Percentiles rank a stretch among this genome's conserved stretches.
Evolutionary conservation across 2,888 invertebrate species (phyloP).

Genomic region (Acrobasis consociella): DNA sequence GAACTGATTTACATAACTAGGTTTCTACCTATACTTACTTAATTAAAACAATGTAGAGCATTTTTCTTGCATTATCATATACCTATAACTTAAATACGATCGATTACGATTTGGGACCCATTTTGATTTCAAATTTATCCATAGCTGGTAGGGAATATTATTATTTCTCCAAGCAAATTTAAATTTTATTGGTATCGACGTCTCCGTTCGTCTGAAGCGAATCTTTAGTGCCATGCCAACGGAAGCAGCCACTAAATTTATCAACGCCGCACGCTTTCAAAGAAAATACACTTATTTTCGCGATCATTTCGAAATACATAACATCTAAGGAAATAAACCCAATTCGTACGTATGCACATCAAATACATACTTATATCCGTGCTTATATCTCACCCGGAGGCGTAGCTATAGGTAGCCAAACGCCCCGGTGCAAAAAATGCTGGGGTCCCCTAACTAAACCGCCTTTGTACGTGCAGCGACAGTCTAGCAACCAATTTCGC

Average conservation of each 20-base stretch:
- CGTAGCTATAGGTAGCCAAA: no score
- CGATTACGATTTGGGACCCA: no score
- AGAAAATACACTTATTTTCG: constrained; percentile 69
- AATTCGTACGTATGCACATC: not conserved
- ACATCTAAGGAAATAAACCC: constrained; percentile 55
- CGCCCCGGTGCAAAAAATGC: no score
- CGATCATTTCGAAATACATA: constrained; percentile 55
- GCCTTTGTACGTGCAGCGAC: no score
- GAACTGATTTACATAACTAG: no score
- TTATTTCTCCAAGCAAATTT: not conserved
- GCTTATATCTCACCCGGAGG: no score
- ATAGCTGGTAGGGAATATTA: not conserved
- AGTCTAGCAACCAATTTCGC: no score
- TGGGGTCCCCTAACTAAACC: no score
- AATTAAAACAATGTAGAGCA: no score
- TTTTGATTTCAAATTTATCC: not conserved
- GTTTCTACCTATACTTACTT: no score
- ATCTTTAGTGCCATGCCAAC: constrained; percentile 56
- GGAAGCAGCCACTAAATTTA: constrained; percentile 68
- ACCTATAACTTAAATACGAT: no score
- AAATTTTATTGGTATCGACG: constrained; percentile 18
- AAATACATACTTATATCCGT: not conserved
- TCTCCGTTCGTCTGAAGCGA: constrained; percentile 35
- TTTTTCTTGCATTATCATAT: no score
- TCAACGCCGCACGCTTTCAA: constrained; percentile 69